Evolutionary conservation across 2,113 vertebrate genomes (phyloP).

Genomic region (Accipiter virgatus): DNA sequence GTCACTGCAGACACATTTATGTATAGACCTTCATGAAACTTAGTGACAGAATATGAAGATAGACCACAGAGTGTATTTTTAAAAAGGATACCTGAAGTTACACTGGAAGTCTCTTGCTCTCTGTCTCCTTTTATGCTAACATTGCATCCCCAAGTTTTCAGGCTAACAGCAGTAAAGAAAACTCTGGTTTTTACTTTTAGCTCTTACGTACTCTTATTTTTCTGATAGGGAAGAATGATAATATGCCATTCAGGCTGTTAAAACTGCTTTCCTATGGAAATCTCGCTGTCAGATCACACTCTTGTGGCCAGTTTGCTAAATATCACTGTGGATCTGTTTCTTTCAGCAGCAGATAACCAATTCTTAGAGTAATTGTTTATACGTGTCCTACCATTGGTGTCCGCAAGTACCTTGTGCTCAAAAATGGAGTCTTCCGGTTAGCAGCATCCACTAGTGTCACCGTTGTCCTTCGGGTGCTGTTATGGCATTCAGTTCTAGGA

Average conservation of each 20-base stretch:
- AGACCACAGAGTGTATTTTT: not conserved
- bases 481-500: not conserved
- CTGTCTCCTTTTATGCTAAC: not conserved
- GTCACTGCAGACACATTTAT: not conserved
- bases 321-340: not conserved
- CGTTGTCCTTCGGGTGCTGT: not conserved
- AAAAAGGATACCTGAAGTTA: not conserved
- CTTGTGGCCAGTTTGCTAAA: not conserved
- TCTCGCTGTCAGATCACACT: not conserved
- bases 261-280: not conserved
- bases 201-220: not conserved
- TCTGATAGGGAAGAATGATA: not conserved
- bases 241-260: not conserved
- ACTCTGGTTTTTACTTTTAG: not conserved
- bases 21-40: not conserved
- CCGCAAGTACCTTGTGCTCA: not conserved
- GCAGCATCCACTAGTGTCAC: not conserved
- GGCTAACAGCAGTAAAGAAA: not conserved
- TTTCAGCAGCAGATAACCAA: not conserved
- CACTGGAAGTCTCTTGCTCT: not conserved
- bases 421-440: not conserved
- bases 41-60: not conserved
- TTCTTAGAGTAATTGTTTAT: not conserved
- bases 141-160: not conserved
- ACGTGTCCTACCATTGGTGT: not conserved